Conservation (phyloP, 2,797 vertebrate genomes). For the Valencia hispanica region DNA sequence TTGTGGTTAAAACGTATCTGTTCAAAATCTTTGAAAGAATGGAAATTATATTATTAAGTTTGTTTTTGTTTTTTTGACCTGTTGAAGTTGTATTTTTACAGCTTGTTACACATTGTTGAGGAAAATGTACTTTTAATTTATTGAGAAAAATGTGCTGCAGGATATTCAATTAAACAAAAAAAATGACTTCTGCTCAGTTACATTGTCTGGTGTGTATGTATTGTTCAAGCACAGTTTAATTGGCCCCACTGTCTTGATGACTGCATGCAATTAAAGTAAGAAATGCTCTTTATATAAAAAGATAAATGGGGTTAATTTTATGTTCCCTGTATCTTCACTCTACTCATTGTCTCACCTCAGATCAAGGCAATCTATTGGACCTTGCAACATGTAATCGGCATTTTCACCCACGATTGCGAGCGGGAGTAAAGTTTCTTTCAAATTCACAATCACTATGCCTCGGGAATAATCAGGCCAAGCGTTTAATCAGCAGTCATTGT, state of each 20-base stretch:
- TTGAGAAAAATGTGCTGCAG: background rate
- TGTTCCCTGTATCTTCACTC: background rate
- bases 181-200: background rate
- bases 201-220: background rate
- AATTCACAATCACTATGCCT: conserved; percentile 45
- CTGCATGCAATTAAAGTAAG: background rate
- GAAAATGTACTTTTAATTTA: background rate
- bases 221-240: background rate
- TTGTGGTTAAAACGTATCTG: too few species aligned
- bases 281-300: background rate
- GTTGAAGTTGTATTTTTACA: background rate
- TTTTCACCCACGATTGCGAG: conserved; percentile 46
- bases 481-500: conserved; percentile 69
- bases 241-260: background rate
- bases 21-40: background rate
- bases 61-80: background rate
- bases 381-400: conserved; percentile 47
- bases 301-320: conserved; percentile 4
- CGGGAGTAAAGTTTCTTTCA: conserved; percentile 30
- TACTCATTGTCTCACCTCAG: conserved; percentile 25
- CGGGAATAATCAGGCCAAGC: conserved; percentile 51
- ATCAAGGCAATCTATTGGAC: conserved; percentile 14
- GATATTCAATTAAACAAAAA: background rate
- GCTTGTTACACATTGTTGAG: background rate
- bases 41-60: background rate